Percentiles rank a stretch among this genome's conserved stretches.
Evolutionary conservation across 2,113 vertebrate genomes (phyloP).

Genomic region (Ciconia boyciana): DNA sequence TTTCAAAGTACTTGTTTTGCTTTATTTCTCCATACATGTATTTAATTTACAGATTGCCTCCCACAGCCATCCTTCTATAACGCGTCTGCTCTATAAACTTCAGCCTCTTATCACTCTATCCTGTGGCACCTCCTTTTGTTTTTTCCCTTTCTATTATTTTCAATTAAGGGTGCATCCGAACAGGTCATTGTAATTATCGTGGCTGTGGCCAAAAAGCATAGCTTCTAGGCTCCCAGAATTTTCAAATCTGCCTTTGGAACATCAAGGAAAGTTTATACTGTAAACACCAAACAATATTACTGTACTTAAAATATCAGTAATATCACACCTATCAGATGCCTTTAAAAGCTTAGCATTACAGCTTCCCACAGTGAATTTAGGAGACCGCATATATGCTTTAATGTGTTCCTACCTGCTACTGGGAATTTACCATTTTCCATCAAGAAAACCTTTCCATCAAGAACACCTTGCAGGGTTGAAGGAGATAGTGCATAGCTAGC

Average conservation of each 20-base stretch:
- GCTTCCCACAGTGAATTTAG: not conserved
- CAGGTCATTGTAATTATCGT: not conserved
- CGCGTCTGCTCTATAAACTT: not conserved
- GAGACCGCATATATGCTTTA: not conserved
- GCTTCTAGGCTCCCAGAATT: not conserved
- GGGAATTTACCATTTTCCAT: not conserved
- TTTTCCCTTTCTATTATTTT: not conserved
- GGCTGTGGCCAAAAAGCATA: not conserved
- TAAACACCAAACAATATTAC: not conserved
- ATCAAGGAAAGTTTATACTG: not conserved
- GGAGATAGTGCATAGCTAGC: not conserved
- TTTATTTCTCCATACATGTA: not conserved
- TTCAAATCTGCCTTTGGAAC: not conserved
- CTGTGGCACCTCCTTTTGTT: not conserved
- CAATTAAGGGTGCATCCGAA: not conserved
- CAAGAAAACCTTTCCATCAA: not conserved
- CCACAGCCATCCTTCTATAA: not conserved
- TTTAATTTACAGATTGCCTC: not conserved
- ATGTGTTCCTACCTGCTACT: not conserved
- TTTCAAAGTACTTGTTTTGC: not conserved
- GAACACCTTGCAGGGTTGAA: not conserved
- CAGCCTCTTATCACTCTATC: not conserved
- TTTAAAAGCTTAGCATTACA: not conserved
- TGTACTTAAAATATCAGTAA: not conserved
- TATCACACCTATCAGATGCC: not conserved